Conservation (phyloP, 2,113 vertebrate genomes). For the Uropsilus gracilis region DNA sequence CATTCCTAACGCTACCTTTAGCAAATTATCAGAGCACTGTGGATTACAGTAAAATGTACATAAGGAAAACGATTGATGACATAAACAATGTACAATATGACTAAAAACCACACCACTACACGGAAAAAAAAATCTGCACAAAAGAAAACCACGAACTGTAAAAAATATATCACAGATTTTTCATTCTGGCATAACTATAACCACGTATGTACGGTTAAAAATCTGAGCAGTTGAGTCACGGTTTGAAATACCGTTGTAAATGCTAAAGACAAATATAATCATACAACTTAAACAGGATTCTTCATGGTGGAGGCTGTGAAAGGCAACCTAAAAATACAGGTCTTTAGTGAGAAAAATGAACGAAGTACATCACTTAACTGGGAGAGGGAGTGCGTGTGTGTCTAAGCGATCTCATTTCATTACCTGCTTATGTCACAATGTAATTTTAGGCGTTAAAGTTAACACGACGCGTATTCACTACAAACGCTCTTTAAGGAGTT, state of each 20-base stretch:
- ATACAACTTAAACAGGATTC: not conserved
- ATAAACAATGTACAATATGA: not conserved
- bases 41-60: not conserved
- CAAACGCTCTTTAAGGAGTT: not conserved
- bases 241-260: not conserved
- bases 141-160: not conserved
- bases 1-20: not conserved
- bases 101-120: not conserved
- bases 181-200: not conserved
- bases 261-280: not conserved
- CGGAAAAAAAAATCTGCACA: not conserved
- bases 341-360: slow-evolving; percentile 1
- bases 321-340: not conserved
- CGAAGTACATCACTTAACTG: not conserved
- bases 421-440: not conserved
- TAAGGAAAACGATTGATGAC: not conserved
- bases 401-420: not conserved
- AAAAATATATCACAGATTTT: not conserved
- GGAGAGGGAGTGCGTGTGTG: accelerated
- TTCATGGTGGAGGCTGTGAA: not conserved
- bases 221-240: not conserved
- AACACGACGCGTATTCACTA: not conserved
- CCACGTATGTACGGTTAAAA: not conserved
- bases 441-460: not conserved
- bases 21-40: slow-evolving; percentile 13